Evolutionary conservation across 2,113 vertebrate species (phyloP).

Genomic region (Tiliqua scincoides): DNA sequence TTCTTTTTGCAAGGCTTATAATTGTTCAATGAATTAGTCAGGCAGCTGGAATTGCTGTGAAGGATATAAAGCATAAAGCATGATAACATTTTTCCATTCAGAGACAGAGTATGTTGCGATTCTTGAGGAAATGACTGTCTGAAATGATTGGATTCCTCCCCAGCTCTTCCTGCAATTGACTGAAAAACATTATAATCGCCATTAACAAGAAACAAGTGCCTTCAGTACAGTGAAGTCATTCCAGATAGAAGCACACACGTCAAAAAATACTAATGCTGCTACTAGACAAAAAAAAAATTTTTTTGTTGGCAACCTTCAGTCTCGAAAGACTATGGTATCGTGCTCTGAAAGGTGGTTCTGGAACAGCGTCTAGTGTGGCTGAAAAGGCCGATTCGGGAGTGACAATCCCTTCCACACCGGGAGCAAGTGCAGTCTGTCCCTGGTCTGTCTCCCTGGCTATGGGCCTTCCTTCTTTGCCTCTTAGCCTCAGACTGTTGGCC

Average conservation of each 20-base stretch:
- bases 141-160: background rate
- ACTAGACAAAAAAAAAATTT: constrained; percentile 24
- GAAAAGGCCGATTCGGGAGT: too few species aligned
- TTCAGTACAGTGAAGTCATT: constrained; percentile 30
- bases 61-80: background rate
- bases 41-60: background rate
- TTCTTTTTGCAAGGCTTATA: constrained; percentile 22
- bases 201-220: constrained; percentile 20
- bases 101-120: background rate
- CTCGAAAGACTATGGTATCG: too few species aligned
- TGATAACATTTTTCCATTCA: constrained; percentile 27
- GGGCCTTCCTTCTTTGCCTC: too few species aligned
- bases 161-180: background rate
- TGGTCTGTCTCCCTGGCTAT: too few species aligned
- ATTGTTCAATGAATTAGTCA: background rate
- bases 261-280: background rate
- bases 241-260: too few species aligned
- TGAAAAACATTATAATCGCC: background rate
- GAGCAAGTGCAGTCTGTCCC: too few species aligned
- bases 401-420: too few species aligned
- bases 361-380: too few species aligned
- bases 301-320: too few species aligned
- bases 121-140: constrained; percentile 37
- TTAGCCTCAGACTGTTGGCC: too few species aligned
- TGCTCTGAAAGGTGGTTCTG: too few species aligned